phyloP scores from a whole-genome alignment of 2,888 invertebrate genomes.

The Conus canariensis region DNA sequence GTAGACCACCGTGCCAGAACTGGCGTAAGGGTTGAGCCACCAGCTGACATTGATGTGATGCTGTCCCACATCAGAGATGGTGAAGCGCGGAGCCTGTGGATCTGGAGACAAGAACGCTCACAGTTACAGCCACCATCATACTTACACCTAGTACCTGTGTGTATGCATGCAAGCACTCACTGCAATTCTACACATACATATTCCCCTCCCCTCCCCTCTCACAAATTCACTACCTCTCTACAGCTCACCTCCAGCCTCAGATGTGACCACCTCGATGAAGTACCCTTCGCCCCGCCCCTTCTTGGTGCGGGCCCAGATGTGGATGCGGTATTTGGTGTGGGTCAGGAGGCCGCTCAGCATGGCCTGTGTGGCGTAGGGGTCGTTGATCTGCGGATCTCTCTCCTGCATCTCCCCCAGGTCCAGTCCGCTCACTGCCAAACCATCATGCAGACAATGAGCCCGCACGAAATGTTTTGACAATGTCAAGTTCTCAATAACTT shows the following conservation, averaged over 20 bases:
- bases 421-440: slow-evolving; percentile 79
- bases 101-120: slow-evolving; percentile 49
- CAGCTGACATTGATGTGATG: slow-evolving; percentile 69
- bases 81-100: slow-evolving; percentile 64
- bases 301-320: slow-evolving; percentile 91
- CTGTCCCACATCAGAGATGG: slow-evolving; percentile 61
- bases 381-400: slow-evolving; percentile 86
- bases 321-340: slow-evolving; percentile 89
- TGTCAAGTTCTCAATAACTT: background rate
- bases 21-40: slow-evolving; percentile 62
- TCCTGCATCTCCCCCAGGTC: slow-evolving; percentile 83
- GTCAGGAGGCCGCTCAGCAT: slow-evolving; percentile 92
- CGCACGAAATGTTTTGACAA: background rate
- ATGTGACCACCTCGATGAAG: slow-evolving; percentile 74
- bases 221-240: background rate
- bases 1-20: slow-evolving; percentile 80
- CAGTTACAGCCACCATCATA: background rate
- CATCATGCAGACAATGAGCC: background rate
- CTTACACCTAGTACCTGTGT: background rate
- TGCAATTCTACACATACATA: background rate
- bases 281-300: slow-evolving; percentile 90
- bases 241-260: slow-evolving; percentile 62
- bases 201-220: background rate
- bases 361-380: slow-evolving; percentile 88
- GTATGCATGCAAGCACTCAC: no score